A percentile compares a stretch with the other conserved stretches of the same genome.
Conservation (phyloP, 2,888 invertebrate genomes). For the Eulithis testata region DNA sequence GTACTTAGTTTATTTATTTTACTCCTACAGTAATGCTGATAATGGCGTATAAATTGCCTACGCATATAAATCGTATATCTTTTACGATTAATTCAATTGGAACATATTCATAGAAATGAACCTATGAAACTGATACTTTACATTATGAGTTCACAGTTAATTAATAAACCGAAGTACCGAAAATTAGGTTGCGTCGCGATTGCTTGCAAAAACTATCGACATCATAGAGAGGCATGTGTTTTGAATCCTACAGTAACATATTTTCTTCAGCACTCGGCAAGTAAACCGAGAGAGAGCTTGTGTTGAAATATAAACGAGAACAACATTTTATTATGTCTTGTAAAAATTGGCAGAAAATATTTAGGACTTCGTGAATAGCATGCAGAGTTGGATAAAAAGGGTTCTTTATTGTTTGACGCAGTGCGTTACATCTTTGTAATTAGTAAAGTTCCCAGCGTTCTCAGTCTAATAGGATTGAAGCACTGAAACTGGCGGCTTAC, state of each 20-base stretch:
- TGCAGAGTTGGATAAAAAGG: constrained; percentile 3
- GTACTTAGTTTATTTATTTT: constrained; percentile 1
- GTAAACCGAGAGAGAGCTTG: constrained; percentile 2
- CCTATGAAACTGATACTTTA: constrained; percentile 1
- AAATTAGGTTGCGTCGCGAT: too few species aligned
- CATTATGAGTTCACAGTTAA: neutral
- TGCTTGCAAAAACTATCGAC: too few species aligned
- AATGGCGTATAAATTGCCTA: constrained; percentile 37
- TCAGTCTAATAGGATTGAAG: constrained; percentile 16
- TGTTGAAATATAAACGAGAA: constrained; percentile 19
- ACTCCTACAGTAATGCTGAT: constrained; percentile 32
- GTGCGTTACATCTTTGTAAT: constrained; percentile 26
- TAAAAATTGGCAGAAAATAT: constrained; percentile 9
- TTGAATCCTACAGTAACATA: neutral
- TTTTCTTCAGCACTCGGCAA: constrained; percentile 8
- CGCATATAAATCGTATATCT: constrained; percentile 29
- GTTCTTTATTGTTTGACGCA: constrained; percentile 25
- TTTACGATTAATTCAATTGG: constrained; percentile 31
- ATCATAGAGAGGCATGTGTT: neutral
- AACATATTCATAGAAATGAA: constrained; percentile 10
- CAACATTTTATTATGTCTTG: constrained; percentile 6
- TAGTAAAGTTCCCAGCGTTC: constrained; percentile 19
- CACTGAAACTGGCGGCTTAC: constrained; percentile 13
- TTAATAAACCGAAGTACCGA: neutral
- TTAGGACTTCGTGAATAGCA: neutral